Base-by-base conservation (phyloP, 2,797 vertebrate species). In the Staurois parvus region DNA sequence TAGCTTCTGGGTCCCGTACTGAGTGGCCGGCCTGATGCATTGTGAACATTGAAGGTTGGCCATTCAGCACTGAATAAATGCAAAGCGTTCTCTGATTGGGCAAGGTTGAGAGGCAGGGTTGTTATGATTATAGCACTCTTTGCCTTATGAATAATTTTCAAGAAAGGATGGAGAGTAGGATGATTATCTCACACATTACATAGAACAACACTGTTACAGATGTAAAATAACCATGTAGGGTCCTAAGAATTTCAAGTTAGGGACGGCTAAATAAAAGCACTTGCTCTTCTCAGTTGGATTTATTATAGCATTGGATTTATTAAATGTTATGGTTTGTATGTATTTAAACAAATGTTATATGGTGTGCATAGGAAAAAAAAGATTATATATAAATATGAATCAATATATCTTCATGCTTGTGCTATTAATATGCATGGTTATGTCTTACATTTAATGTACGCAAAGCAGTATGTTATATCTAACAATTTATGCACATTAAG, bases 361-460 rank as follows among this genome's bases (percentile, higher is more conserved):
- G 72, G 3, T 68, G 72, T 79, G 2, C 29, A 59, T 69, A 68
- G 32, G 37, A 83, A 74, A 67, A 74, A 64, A 74, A 15, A 69
- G 0, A 12, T 19, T 40, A 19, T 73, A 83, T 73, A 89, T 90
- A 90, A 87, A 87, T 90, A 93, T 90, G 90, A 83, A 56, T 87
- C 48, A 84, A 45, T 81, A 75, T 24, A 76, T 81, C 19, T 19
- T 56, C 42, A 66, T 30, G 37, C 37, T 66, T 17, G 56, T 75
- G 24, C 4, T 26, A 85, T 45, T 69, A 75, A 64, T 87, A 76
- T 84, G 78, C 77, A 84, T 84, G 73, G 26, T 78, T 84, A 45
- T 88, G 88, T 87, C 2, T 76, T 59, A 70, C 72, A 42, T 26
- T 81, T 70, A 17, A 26, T 79, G 24, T 79, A 79, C 45, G 24